phyloP scores from a whole-genome alignment of 2,888 invertebrate species.

The Selenia dentaria region DNA sequence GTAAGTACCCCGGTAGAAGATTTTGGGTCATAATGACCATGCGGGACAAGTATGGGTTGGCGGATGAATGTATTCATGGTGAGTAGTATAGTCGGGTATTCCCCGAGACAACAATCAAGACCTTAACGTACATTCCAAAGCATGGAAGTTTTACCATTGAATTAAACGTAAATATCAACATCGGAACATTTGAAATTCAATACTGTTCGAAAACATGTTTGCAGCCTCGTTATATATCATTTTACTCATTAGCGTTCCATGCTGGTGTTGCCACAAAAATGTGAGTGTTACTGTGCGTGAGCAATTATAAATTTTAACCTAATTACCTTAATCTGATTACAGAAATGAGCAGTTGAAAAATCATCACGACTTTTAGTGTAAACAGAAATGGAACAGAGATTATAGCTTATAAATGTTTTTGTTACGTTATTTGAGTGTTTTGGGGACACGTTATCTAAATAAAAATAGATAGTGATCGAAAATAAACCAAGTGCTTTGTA shows the following conservation, averaged over 20 bases:
- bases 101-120: too few relatives aligned
- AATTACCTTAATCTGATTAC: conserved; percentile 50
- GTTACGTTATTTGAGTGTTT: neutral
- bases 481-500: neutral
- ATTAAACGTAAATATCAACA: too few relatives aligned
- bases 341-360: conserved; percentile 32
- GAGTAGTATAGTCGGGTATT: too few relatives aligned
- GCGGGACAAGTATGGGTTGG: too few relatives aligned
- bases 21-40: too few relatives aligned
- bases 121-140: too few relatives aligned
- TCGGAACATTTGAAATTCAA: too few relatives aligned
- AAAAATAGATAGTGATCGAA: neutral
- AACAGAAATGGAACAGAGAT: conserved; percentile 31
- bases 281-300: conserved; percentile 45
- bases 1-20: too few relatives aligned
- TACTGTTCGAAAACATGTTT: too few relatives aligned
- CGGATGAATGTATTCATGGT: too few relatives aligned
- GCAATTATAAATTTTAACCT: conserved; percentile 55
- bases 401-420: neutral
- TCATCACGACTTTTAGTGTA: conserved; percentile 33
- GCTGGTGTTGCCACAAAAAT: conserved; percentile 52
- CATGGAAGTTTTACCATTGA: too few relatives aligned
- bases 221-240: conserved; percentile 53
- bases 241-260: conserved; percentile 58
- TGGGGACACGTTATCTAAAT: conserved; percentile 5